Evolutionary conservation across 2,888 invertebrate genomes (phyloP), one percentile per base, ranked within the genome.

Genomic region (Eilema griseolum): DNA sequence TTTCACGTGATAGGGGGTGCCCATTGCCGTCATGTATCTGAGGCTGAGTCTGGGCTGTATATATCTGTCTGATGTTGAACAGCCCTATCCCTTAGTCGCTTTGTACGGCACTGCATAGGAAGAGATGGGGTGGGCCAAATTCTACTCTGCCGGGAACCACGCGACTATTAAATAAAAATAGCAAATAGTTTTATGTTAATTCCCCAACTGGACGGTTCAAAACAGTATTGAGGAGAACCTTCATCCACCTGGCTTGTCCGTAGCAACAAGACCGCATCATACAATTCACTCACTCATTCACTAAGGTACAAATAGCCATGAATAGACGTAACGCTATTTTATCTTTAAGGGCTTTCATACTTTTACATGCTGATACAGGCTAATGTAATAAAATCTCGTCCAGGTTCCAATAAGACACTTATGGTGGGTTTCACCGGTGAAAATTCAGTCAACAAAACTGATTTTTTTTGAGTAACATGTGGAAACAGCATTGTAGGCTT

Each of bases 231-330:
- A 62, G 62, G 69, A 62, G 28, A 64, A 70, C 57, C 57, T 57
- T 66, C 60, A 76, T 61, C 70, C 62, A 37, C n/a, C 59, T 62
- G 59, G 56, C 70, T 57, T 66, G 65, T 61, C 75, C 60, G 74
- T 66, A 72, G 72, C 73, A 69, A 70, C 76, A 79, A 82, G 75
- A 82, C 80, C 60, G 75, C 76, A 67, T 63, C 69, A 73, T 79
- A 79, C 71, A n/a, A 77, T 80, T 82, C 33, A 88, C 80, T 83
- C 81, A 88, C 80, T 82, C 33, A 88, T 80, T 83, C 81, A 88
- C 81, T 83, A 89, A 87, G 89, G 92, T 92, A 92, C 93, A 93
- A 93, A 92, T 88, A 87, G 82, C 86, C 86, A 84, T 86, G 87
- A 89, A 79, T 86, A 86, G 80, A 76, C 83, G 73, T 74, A 56